Evolutionary conservation across 1,140 invertebrate species (phyloP).

Genomic region (Drosophila varians): DNA sequence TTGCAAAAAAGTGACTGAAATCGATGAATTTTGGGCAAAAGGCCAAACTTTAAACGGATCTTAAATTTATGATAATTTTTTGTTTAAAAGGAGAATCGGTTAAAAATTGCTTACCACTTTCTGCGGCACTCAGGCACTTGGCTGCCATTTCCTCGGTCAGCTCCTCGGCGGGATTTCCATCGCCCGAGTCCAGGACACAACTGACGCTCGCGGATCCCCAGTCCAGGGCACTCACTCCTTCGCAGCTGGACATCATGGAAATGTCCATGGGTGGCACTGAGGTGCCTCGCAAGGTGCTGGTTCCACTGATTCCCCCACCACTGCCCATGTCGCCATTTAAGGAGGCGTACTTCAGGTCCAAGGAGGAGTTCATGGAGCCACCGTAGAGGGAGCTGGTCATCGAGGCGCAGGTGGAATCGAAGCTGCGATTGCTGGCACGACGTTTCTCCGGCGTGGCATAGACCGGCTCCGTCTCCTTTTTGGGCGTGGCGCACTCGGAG

Average conservation of each 20-base stretch:
- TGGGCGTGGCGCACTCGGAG: slow-evolving; percentile 30
- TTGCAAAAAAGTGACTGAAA: too few species aligned
- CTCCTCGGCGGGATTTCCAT: slow-evolving; percentile 66
- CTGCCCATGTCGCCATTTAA: slow-evolving; percentile 36
- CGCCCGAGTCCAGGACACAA: slow-evolving; percentile 58
- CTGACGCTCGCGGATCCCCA: slow-evolving; percentile 63
- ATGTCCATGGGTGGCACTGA: slow-evolving; percentile 68
- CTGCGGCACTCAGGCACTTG: slow-evolving; percentile 72
- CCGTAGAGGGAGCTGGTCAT: slow-evolving; percentile 72
- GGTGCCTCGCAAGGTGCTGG: slow-evolving; percentile 63
- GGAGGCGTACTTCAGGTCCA: slow-evolving; percentile 73
- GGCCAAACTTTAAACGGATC: neutral
- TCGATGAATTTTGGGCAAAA: too few species aligned
- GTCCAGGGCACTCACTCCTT: slow-evolving; percentile 61
- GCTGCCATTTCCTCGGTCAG: slow-evolving; percentile 70
- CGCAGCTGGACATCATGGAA: slow-evolving; percentile 56
- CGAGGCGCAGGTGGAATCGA: slow-evolving; percentile 74
- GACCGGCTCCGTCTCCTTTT: slow-evolving; percentile 50
- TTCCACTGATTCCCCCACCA: slow-evolving; percentile 48
- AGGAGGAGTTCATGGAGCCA: slow-evolving; percentile 73
- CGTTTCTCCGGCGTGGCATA: slow-evolving; percentile 82
- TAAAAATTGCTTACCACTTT: slow-evolving; percentile 65
- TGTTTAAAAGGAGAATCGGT: neutral
- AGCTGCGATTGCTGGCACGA: slow-evolving; percentile 72
- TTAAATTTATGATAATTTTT: slow-evolving; percentile 1